A percentile compares a stretch with the other conserved stretches of the same genome.
These are phyloP conservation scores for Tricholauxania praeusta DNA, from an alignment of 2,888 invertebrate genomes.

Conservation along the genomic window DNA sequence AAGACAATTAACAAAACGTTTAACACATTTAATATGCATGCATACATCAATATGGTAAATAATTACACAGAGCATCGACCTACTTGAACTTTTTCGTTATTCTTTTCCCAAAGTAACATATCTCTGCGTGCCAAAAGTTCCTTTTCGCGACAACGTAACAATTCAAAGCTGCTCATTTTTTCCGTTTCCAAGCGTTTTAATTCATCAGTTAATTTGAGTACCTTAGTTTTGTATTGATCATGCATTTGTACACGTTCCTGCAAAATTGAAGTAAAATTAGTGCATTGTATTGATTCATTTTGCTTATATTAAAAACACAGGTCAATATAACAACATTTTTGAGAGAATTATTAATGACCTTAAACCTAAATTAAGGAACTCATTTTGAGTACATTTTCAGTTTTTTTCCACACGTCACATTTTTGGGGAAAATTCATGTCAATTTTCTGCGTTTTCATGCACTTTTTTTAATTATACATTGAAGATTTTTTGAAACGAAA, in stretches of 20 bases:
- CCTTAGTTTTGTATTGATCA: conserved; percentile 67
- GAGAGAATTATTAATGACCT: too few relatives aligned
- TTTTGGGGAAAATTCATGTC: too few relatives aligned
- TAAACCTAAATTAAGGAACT: too few relatives aligned
- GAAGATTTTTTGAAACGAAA: too few relatives aligned
- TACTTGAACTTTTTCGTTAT: conserved; percentile 68
- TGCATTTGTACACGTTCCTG: conserved; percentile 70
- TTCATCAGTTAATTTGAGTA: conserved; percentile 68
- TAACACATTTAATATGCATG: conserved; percentile 46
- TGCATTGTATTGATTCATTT: not conserved
- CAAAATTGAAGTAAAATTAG: conserved; percentile 41
- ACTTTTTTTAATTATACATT: too few relatives aligned
- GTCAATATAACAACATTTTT: not conserved
- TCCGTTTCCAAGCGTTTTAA: conserved; percentile 69
- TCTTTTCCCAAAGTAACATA: conserved; percentile 68
- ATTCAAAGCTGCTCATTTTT: conserved; percentile 71
- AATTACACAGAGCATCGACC: conserved; percentile 7
- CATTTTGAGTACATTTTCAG: too few relatives aligned
- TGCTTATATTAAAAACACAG: not conserved
- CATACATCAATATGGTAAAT: conserved; percentile 30
- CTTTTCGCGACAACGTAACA: conserved; percentile 72
- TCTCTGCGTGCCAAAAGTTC: conserved; percentile 66
- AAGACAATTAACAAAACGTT: conserved; percentile 49
- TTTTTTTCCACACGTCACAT: too few relatives aligned
- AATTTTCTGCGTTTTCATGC: too few relatives aligned